phyloP scores from a whole-genome alignment of 2,797 vertebrate genomes.

The Anabas testudineus region DNA sequence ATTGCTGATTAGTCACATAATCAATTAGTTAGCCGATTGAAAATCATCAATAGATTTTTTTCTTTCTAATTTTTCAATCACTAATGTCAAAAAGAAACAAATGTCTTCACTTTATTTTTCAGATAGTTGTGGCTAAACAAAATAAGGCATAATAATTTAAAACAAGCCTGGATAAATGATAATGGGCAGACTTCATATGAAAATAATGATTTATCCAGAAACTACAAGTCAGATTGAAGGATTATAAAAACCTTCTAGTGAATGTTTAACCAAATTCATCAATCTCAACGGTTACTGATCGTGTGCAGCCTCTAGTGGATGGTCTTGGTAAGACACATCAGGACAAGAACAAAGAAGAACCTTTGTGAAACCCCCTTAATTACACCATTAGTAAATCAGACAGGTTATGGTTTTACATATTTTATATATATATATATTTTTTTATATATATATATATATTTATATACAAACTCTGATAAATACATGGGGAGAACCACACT shows the following conservation, averaged over 20 bases:
- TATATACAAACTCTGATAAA: slow-evolving; percentile 62
- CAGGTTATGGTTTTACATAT: slow-evolving; percentile 43
- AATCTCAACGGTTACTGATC: neutral
- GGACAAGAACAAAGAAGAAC: neutral
- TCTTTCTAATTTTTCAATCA: too few species aligned
- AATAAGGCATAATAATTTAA: neutral
- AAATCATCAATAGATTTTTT: too few species aligned
- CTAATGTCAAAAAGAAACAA: too few species aligned
- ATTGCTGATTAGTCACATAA: too few species aligned
- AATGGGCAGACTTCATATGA: neutral
- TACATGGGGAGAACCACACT: slow-evolving; percentile 34
- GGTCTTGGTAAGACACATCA: neutral
- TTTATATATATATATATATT: slow-evolving; percentile 49
- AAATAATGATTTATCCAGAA: neutral
- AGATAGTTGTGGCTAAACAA: too few species aligned
- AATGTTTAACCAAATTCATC: neutral
- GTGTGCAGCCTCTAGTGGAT: slow-evolving; percentile 22
- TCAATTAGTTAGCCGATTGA: too few species aligned
- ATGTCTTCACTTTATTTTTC: too few species aligned
- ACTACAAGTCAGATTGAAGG: neutral
- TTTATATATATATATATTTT: slow-evolving; percentile 56
- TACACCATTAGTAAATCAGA: slow-evolving; percentile 35
- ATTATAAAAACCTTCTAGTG: neutral
- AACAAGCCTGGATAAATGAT: neutral
- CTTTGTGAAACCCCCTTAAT: slow-evolving; percentile 37